Base-by-base conservation (phyloP, 2,113 vertebrate genomes). In the Aviceda subcristata region DNA sequence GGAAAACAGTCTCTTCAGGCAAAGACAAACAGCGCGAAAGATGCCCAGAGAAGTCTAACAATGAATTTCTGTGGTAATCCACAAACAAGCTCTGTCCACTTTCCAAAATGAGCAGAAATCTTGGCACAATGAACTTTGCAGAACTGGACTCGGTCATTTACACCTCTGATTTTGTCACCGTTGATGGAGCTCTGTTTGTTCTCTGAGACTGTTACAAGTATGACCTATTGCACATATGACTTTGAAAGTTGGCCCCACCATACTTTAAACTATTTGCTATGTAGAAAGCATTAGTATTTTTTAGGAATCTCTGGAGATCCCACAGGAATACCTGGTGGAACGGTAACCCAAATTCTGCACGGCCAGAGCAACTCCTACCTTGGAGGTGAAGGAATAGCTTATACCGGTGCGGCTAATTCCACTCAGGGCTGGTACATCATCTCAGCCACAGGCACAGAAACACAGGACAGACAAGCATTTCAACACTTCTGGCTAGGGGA, bases 401-500 rank as follows among this genome's bases (percentile, higher is more conserved):
- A 59, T 12, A 45, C 22, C 3, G 2, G 56, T 19, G 24, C 68
- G 80, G 75, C 45, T 63, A 86, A 84, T 88, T 85, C 67, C 57
- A 50, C 56, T 73, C 90, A 76, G 86, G 74, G 83, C 53, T 48
- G 57, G 74, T 78, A 77, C 64, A 83, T 93, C 73, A 17, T 51
- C 84, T 82, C 34, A 92, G 74, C 76, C 76, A 86, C 66, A 95
- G 93, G 43, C 2, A 2, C 74, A 63, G 90, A 79, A 87, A 90
- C 79, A 85, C 73, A 73, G 86, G 84, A 91, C 74, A 89, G 77
- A 91, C 86, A 79, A 82, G 77, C 34, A 59, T 97, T 97, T 97
- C 96, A 97, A 90, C 79, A 93, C 91, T 97, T 77, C 90, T 84
- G 86, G 92, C 90, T 97, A 93, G 81, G 96, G 96, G 96, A 97